Percentiles rank a stretch among this genome's conserved stretches.
These are phyloP conservation scores for Heterodera carotae DNA, from an alignment of 1,140 invertebrate genomes.

Conservation along the genomic window DNA sequence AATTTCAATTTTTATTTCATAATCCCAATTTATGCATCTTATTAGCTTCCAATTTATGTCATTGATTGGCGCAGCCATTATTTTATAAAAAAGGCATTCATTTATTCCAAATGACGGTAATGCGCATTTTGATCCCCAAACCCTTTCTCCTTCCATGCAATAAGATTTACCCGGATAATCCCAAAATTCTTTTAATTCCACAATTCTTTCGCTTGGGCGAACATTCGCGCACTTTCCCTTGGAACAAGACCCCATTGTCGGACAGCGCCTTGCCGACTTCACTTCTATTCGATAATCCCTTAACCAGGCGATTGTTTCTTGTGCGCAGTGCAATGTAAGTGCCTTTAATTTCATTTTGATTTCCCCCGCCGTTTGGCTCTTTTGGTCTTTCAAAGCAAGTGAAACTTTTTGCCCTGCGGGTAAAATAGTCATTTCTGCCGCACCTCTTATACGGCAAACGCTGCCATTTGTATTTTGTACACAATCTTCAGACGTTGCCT, in stretches of 20 bases:
- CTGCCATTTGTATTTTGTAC: neutral
- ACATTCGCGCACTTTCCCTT: neutral
- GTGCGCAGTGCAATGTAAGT: neutral
- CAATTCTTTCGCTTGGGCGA: neutral
- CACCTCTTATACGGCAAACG: neutral
- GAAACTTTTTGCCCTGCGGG: neutral
- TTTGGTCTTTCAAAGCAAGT: neutral
- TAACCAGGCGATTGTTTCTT: neutral
- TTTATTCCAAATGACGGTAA: neutral
- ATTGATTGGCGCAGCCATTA: neutral
- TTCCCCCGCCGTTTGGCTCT: neutral
- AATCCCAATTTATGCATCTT: neutral
- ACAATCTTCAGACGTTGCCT: neutral
- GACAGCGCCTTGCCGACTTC: neutral
- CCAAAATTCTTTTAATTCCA: neutral
- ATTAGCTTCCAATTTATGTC: neutral
- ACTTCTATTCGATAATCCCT: neutral
- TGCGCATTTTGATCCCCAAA: slow-evolving; percentile 12
- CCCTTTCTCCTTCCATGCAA: neutral
- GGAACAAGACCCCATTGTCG: neutral
- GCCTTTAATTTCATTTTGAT: neutral
- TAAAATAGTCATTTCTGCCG: neutral
- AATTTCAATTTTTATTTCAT: neutral
- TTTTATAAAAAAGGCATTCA: slow-evolving; percentile 8
- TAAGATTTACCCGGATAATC: neutral